A percentile compares a stretch with the other conserved stretches of the same genome.
These are phyloP conservation scores for Himalopsyche tibetana DNA, from an alignment of 2,888 invertebrate species.

Conservation along the genomic window DNA sequence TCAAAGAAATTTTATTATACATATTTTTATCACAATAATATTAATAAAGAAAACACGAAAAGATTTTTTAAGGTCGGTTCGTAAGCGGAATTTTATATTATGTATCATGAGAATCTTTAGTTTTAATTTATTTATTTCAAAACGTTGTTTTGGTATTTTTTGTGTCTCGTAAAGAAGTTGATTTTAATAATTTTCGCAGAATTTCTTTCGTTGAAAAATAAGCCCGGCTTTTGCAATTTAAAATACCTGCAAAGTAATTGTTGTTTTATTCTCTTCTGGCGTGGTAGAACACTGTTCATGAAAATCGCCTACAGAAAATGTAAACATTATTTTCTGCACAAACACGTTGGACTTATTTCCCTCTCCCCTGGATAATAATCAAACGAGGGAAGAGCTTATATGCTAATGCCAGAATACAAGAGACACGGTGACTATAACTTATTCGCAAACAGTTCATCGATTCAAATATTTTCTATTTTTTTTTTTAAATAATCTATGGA, in stretches of 20 bases:
- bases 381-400: background rate
- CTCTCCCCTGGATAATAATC: constrained; percentile 16
- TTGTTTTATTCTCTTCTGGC: background rate
- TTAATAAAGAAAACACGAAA: no score
- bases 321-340: constrained; percentile 58
- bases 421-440: background rate
- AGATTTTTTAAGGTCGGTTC: no score
- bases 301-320: constrained; percentile 55
- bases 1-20: no score
- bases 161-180: background rate
- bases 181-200: background rate
- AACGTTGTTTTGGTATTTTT: background rate
- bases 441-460: background rate
- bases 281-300: constrained; percentile 46
- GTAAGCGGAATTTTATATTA: no score
- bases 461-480: background rate
- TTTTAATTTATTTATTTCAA: background rate
- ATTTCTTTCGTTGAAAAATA: background rate
- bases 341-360: constrained; percentile 53
- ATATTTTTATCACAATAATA: no score
- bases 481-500: no score
- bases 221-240: background rate
- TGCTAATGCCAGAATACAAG: constrained; percentile 19
- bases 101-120: background rate
- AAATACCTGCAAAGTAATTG: constrained; percentile 4